Evolutionary conservation across 2,113 vertebrate genomes (phyloP), one percentile per base, ranked within the genome.

Genomic region (Sitta europaea): DNA sequence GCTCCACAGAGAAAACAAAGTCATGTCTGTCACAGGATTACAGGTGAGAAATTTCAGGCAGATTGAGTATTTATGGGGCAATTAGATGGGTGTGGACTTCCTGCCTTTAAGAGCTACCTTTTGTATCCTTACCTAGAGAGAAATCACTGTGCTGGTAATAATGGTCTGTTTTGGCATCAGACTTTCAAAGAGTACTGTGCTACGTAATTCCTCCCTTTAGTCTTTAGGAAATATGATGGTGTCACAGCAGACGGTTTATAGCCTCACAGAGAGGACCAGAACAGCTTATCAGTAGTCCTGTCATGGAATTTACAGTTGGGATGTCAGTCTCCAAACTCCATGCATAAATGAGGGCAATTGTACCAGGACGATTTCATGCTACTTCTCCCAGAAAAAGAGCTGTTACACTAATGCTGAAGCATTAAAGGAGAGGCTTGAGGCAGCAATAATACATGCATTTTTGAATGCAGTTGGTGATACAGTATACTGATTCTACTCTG

Each of bases 81-180:
- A 90, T 94, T 91, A 96, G 57, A 38, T 54, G 61, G 33, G 53
- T 73, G 86, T 72, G 45, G 77, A 72, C 81, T 95, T 96, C 89
- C 80, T 85, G 73, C 73, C 65, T 94, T 66, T 51, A 59, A 84
- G 31, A 96, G 65, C 25, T 79, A 55, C 45, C 62, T 94, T 92
- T 84, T 78, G 75, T 87, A 65, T 57, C 48, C 36, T 81, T 78
- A 89, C 70, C n/a, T 72, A 61, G n/a, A 38, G 57, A 94, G 76
- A 81, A 92, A 92, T 62, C 61, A 45, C 65, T 68, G 47, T 55
- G 50, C 67, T 88, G 75, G 48, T 67, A 92, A 83, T 42, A 85
- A 82, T 22, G 6, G 1, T 33, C 58, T 88, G 20, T 40, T 70
- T 72, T 54, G 70, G 70, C 28, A 87, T 53, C 70, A 78, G 40